phyloP scores from a whole-genome alignment of 2,888 invertebrate species.

The Allygus modestus region DNA sequence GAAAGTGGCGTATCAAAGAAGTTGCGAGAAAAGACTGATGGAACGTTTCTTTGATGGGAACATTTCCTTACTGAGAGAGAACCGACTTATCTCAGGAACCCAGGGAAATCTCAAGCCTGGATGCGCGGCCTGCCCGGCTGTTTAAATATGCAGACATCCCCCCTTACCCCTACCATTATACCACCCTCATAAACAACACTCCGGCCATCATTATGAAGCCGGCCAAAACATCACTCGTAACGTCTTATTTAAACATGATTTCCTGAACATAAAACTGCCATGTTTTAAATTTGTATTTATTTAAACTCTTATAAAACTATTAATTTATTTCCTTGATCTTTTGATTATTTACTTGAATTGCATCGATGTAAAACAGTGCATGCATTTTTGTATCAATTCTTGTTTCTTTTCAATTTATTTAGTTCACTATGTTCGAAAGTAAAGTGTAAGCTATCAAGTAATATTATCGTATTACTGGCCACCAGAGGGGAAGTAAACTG shows the following conservation, averaged over 20 bases:
- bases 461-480: too few species aligned
- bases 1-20: constrained; percentile 51
- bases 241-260: not conserved
- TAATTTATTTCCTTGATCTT: too few species aligned
- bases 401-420: too few species aligned
- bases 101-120: constrained; percentile 51
- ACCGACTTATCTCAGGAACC: constrained; percentile 26
- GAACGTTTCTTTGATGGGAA: constrained; percentile 41
- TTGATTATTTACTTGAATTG: too few species aligned
- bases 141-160: constrained; percentile 48
- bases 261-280: too few species aligned
- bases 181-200: constrained; percentile 5
- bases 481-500: too few species aligned
- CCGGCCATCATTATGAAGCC: constrained; percentile 19
- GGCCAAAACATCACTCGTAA: not conserved
- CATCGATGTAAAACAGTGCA: too few species aligned
- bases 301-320: too few species aligned
- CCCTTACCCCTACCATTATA: not conserved
- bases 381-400: too few species aligned
- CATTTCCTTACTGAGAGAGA: not conserved
- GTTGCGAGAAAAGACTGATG: constrained; percentile 32
- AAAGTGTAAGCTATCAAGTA: too few species aligned
- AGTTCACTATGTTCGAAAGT: too few species aligned
- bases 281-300: too few species aligned
- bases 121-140: constrained; percentile 39